Conservation (phyloP, 2,113 vertebrate genomes). For the Caranx ignobilis region DNA sequence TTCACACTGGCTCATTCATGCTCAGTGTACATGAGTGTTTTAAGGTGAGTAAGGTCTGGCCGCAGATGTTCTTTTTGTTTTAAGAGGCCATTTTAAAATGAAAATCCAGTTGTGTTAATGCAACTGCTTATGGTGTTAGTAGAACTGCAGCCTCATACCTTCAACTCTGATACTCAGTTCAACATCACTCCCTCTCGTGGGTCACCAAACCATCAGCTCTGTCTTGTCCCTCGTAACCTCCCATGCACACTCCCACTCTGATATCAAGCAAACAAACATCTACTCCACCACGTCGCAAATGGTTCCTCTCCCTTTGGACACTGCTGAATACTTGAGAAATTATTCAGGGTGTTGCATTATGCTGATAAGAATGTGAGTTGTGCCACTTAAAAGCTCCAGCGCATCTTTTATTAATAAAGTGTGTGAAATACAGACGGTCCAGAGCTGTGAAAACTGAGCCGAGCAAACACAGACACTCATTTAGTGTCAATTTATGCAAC, state of each 20-base stretch:
- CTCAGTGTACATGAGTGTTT: no score
- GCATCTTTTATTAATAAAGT: constrained; percentile 59
- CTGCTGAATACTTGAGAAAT: constrained; percentile 25
- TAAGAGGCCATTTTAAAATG: no score
- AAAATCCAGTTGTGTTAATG: no score
- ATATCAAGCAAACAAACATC: constrained; percentile 30
- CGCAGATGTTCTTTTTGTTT: no score
- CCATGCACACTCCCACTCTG: not conserved
- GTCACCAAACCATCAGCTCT: not conserved
- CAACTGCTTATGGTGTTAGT: no score
- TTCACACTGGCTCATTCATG: no score
- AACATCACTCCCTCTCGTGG: no score
- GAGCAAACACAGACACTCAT: constrained; percentile 13
- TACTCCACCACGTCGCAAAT: not conserved
- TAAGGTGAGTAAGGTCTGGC: no score
- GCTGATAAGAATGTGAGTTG: constrained; percentile 48
- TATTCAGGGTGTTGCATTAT: constrained; percentile 35
- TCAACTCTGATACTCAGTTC: no score
- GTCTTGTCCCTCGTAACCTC: not conserved
- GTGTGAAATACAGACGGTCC: constrained; percentile 17
- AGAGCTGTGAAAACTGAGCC: constrained; percentile 26
- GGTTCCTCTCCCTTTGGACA: constrained; percentile 31
- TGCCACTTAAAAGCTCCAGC: constrained; percentile 52
- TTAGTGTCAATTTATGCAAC: constrained; percentile 39
- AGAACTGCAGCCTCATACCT: no score